phyloP scores from a whole-genome alignment of 2,113 vertebrate species.

The Bos indicus region DNA sequence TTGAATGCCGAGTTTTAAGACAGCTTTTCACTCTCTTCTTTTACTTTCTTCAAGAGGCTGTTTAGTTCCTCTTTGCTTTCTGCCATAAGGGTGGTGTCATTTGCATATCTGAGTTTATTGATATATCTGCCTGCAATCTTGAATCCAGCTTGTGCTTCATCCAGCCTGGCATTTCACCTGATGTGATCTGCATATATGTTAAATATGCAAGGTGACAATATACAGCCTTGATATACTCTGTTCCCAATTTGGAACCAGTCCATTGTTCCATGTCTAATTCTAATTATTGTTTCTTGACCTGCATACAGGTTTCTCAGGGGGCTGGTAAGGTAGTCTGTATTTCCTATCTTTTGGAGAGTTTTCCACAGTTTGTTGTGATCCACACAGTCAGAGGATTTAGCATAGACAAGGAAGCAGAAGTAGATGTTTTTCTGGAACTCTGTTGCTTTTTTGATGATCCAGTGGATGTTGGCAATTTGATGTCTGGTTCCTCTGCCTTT shows the following conservation, averaged over 20 bases:
- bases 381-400: not conserved
- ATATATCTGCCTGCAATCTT: not conserved
- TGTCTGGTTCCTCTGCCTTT: not conserved
- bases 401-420: not conserved
- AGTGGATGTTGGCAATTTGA: not conserved
- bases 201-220: not conserved
- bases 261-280: not conserved
- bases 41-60: not conserved
- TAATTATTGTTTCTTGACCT: not conserved
- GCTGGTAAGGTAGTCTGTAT: not conserved
- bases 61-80: not conserved
- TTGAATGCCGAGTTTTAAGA: not conserved
- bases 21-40: not conserved
- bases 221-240: not conserved
- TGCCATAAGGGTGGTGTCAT: not conserved
- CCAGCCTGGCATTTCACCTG: not conserved
- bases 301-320: not conserved
- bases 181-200: not conserved
- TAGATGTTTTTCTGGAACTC: not conserved
- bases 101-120: not conserved
- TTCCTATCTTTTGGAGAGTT: not conserved
- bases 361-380: not conserved
- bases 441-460: not conserved
- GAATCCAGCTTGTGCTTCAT: not conserved
- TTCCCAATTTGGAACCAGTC: not conserved